Percentiles rank a stretch among this genome's conserved stretches.
These are phyloP conservation scores for Allolobophora icterica DNA, from an alignment of 2,888 invertebrate species.

Conservation along the genomic window DNA sequence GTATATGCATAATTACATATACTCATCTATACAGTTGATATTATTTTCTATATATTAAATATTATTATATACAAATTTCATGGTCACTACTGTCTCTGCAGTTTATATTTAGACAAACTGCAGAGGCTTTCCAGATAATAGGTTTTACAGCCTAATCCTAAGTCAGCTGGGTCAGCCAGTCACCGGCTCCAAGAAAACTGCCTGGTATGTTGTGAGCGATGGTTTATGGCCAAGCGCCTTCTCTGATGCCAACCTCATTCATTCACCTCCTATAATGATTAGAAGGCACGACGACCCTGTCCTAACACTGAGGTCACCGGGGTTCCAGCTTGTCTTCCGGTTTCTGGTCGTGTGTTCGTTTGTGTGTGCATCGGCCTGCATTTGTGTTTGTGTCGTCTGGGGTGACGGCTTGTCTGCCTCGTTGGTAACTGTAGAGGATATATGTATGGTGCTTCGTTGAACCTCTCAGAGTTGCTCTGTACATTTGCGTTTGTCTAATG, in stretches of 20 bases:
- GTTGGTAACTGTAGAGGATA: background rate
- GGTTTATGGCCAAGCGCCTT: slow-evolving; percentile 10
- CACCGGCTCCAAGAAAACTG: background rate
- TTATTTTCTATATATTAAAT: background rate
- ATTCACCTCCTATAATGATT: slow-evolving; percentile 10
- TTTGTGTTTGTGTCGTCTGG: too few species aligned
- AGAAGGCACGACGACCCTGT: background rate
- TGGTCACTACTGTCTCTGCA: background rate
- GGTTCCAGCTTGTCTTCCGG: background rate
- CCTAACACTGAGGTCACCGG: background rate
- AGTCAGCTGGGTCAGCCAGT: background rate
- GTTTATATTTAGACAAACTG: background rate
- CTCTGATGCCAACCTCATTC: slow-evolving; percentile 4
- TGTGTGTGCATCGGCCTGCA: background rate
- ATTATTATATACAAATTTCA: background rate
- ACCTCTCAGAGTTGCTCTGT: background rate
- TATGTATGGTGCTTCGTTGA: background rate
- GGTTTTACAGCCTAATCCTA: slow-evolving; percentile 10
- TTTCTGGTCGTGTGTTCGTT: background rate
- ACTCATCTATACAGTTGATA: too few species aligned
- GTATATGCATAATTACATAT: too few species aligned
- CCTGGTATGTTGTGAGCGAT: background rate
- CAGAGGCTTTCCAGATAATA: background rate
- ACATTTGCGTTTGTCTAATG: background rate
- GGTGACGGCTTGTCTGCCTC: background rate